Evolutionary conservation across 2,113 vertebrate species (phyloP).

Genomic region (Ovis canadensis): DNA sequence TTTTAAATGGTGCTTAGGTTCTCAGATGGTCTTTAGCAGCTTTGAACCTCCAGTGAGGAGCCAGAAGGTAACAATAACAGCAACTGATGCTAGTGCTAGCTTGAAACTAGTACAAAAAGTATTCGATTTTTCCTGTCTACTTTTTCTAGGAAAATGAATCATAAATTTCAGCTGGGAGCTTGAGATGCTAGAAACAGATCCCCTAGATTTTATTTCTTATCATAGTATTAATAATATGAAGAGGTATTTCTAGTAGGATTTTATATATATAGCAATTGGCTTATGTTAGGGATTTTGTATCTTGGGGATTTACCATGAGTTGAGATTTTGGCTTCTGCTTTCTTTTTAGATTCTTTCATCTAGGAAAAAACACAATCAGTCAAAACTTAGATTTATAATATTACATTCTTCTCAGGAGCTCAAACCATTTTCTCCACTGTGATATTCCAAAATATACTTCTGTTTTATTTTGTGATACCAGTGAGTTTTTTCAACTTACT

Average conservation of each 20-base stretch:
- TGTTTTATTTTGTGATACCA: background rate
- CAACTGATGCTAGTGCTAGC: background rate
- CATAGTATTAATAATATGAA: background rate
- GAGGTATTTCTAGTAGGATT: background rate
- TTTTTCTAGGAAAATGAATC: background rate
- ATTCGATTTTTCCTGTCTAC: background rate
- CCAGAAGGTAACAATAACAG: background rate
- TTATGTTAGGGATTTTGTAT: background rate
- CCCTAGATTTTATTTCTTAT: background rate
- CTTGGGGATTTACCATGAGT: background rate
- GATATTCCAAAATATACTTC: background rate
- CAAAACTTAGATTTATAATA: constrained; percentile 15
- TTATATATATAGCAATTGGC: background rate
- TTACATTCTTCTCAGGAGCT: background rate
- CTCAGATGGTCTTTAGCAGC: background rate
- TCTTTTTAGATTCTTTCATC: constrained; percentile 7
- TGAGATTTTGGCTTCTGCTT: constrained; percentile 33
- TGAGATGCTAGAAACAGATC: background rate
- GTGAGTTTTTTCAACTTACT: background rate
- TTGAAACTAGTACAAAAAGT: background rate
- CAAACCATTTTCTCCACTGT: background rate
- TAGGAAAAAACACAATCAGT: constrained; percentile 12
- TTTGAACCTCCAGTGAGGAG: background rate
- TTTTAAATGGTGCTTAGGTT: background rate
- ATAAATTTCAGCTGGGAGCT: background rate